Conservation (phyloP, 35 echinoderm and acorn worm species). For the Heliocidaris erythrogramma region DNA sequence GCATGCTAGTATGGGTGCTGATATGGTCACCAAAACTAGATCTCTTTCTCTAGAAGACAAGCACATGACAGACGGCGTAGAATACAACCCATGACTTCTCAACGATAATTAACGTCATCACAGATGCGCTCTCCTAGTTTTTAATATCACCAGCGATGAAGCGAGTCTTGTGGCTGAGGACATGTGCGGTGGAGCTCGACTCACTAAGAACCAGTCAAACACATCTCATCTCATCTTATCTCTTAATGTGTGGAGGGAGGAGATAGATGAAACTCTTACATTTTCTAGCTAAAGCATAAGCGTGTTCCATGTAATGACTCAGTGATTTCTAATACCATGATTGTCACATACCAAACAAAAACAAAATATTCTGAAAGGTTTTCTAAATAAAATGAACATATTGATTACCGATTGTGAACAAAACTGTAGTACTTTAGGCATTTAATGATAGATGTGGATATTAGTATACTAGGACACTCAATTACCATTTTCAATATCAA, state of each 20-base stretch:
- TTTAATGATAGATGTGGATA: no score
- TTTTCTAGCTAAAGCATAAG: background rate
- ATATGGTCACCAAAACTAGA: background rate
- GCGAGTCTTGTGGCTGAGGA: constrained; percentile 21
- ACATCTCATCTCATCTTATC: background rate
- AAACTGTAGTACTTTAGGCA: no score
- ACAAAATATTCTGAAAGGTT: no score
- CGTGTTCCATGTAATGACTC: background rate
- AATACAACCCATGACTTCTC: constrained; percentile 8
- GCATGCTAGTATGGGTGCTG: background rate
- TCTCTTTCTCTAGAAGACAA: background rate
- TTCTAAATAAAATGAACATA: no score
- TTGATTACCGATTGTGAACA: no score
- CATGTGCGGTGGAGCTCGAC: background rate
- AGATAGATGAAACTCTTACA: background rate
- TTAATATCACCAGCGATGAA: constrained; percentile 33
- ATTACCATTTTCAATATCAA: no score
- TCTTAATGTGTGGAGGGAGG: background rate
- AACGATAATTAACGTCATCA: constrained; percentile 35
- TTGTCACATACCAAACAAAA: no score
- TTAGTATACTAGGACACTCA: no score
- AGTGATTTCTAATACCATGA: no score
- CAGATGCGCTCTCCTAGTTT: constrained; percentile 29
- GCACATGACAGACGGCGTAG: constrained; percentile 22
- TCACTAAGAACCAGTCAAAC: background rate